Percentiles rank a stretch among this genome's conserved stretches.
These are phyloP conservation scores for Formicarius rufipectus DNA, from an alignment of 2,113 vertebrate species.

Conservation along the genomic window DNA sequence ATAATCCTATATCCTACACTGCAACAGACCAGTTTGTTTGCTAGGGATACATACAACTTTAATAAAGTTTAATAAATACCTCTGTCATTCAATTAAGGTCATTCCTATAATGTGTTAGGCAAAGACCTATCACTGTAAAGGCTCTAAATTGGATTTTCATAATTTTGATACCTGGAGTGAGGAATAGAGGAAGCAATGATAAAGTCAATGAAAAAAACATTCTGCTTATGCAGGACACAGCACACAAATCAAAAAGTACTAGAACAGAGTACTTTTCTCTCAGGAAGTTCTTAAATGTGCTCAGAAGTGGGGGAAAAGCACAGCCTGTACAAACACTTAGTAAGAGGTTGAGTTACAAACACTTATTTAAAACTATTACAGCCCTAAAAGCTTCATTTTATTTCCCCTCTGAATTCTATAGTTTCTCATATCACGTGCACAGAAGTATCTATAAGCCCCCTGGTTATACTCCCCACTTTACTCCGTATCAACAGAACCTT, in stretches of 20 bases:
- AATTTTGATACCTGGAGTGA: background rate
- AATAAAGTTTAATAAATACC: background rate
- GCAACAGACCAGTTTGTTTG: background rate
- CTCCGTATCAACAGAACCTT: background rate
- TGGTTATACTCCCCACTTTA: background rate
- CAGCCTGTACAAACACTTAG: background rate
- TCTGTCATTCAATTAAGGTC: background rate
- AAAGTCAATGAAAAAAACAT: background rate
- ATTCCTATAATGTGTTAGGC: background rate
- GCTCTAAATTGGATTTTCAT: background rate
- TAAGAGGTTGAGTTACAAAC: background rate
- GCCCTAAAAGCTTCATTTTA: background rate
- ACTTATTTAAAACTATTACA: background rate
- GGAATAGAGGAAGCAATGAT: background rate
- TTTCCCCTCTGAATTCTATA: background rate
- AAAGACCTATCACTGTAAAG: background rate
- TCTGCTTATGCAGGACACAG: background rate
- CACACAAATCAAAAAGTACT: background rate
- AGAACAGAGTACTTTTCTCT: background rate
- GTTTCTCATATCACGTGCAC: background rate
- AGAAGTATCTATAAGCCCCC: background rate
- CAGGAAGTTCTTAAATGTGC: background rate
- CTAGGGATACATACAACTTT: background rate
- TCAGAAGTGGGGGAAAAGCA: fast-evolving
- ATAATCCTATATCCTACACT: background rate